Evolutionary conservation across 2,888 invertebrate species (phyloP), one percentile per base, ranked within the genome.

Genomic region (Pecten maximus): DNA sequence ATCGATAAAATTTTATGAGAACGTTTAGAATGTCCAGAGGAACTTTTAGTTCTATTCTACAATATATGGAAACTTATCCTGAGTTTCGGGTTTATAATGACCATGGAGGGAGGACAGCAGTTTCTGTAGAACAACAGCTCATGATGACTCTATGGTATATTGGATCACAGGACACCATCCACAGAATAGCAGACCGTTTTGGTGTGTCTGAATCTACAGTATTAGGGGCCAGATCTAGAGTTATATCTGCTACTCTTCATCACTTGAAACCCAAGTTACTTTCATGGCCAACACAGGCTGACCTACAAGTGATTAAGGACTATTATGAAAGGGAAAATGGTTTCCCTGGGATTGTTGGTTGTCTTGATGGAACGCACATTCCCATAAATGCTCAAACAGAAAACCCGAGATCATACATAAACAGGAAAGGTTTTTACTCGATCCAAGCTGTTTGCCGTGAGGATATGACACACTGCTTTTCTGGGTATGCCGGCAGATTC

Each of bases 311-410:
- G 15, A 60, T n/a, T 3, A 60, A 19, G 28, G 50, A 40, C 50
- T 40, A 87, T 35, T 92, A 91, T 88, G 39, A 87, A 8, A 89
- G 88, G 28, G 86, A 89, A 19, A 92, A 90, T 89, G 91, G 91
- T 15, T 91, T 92, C 88, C 90, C 90, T 50, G 89, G 89, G n/a
- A 91, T 91, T 19, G 87, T 92, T 23, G 91, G 91, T 44, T 89
- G 90, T 44, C 50, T 92, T 2, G 92, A 91, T 88, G 92, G 91
- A 16, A 90, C 91, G 39, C 91, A 91, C 74, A 91, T 91, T 40
- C 35, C 74, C 40, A 91, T 92, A 60, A 89, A 88, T 87, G 88
- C 92, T 50, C 92, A 90, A 39, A 28, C 35, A 40, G 60, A 87
- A 23, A 90, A 89, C 40, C 89, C 92, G 23, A 54, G 74, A 40